Conservation (phyloP, 2,888 invertebrate genomes). For the Hermodice carunculata region DNA sequence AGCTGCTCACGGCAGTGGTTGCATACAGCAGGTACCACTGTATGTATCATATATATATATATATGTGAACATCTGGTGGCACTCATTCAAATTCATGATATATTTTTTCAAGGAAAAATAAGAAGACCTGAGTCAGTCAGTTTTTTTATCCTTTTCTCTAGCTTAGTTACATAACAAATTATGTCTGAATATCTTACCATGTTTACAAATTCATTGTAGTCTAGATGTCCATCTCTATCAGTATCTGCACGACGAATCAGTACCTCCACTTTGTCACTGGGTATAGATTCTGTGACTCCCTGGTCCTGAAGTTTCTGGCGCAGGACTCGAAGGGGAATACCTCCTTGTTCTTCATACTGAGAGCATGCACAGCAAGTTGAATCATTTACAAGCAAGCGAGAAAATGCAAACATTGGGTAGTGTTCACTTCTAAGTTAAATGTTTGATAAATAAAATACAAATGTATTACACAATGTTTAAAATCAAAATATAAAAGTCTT, state of each 20-base stretch:
- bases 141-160: neutral
- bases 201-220: conserved; percentile 69
- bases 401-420: neutral
- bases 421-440: neutral
- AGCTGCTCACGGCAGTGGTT: too few relatives aligned
- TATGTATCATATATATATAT: too few relatives aligned
- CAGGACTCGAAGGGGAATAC: conserved; percentile 64
- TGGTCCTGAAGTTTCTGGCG: conserved; percentile 63
- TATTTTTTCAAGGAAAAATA: too few relatives aligned
- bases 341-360: conserved; percentile 66
- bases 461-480: neutral
- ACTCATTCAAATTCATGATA: too few relatives aligned
- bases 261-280: conserved; percentile 49
- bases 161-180: neutral
- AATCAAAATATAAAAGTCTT: neutral
- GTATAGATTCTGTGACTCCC: conserved; percentile 55
- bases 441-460: neutral
- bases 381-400: neutral
- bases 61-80: too few relatives aligned
- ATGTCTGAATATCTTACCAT: neutral
- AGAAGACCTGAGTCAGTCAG: too few relatives aligned
- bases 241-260: conserved; percentile 63
- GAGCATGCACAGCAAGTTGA: conserved; percentile 14
- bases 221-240: conserved; percentile 66
- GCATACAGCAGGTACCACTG: too few relatives aligned